Percentiles rank a stretch among this genome's conserved stretches.
Conservation (phyloP, 2,113 vertebrate species). For the Macroglossus sobrinus region DNA sequence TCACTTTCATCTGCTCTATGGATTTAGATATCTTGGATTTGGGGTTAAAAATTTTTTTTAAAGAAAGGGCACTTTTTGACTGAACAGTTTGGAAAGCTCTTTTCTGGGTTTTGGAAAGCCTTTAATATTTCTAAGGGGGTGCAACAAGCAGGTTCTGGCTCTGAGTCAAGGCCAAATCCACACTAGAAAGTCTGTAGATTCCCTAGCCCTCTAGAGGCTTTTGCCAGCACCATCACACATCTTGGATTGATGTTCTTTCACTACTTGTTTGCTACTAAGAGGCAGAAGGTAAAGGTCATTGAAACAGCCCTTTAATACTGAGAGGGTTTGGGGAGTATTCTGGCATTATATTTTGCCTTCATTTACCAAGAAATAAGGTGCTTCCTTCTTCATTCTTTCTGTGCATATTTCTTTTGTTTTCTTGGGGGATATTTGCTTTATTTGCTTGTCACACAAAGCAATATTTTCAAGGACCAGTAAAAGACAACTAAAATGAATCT, state of each 20-base stretch:
- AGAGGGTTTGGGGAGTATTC: background rate
- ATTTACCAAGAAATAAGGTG: background rate
- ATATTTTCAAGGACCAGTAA: background rate
- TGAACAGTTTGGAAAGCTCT: background rate
- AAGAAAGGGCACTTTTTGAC: background rate
- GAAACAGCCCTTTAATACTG: background rate
- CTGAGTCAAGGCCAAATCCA: background rate
- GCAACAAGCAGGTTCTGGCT: background rate
- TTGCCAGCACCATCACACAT: fast-evolving
- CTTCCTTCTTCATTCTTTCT: background rate
- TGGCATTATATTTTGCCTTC: background rate
- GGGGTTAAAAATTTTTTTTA: background rate
- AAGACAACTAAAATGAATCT: background rate
- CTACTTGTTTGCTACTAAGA: background rate
- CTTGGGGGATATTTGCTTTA: background rate
- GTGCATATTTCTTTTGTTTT: background rate
- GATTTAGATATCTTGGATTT: background rate
- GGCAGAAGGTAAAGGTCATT: background rate
- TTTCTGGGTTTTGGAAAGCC: background rate
- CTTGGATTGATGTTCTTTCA: background rate
- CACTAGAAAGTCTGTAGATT: background rate
- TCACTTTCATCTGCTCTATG: background rate
- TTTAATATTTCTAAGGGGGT: background rate
- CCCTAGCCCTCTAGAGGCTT: background rate
- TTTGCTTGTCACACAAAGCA: background rate